phyloP scores from a whole-genome alignment of 1,140 invertebrate genomes.

The Melipona quadrifasciata region DNA sequence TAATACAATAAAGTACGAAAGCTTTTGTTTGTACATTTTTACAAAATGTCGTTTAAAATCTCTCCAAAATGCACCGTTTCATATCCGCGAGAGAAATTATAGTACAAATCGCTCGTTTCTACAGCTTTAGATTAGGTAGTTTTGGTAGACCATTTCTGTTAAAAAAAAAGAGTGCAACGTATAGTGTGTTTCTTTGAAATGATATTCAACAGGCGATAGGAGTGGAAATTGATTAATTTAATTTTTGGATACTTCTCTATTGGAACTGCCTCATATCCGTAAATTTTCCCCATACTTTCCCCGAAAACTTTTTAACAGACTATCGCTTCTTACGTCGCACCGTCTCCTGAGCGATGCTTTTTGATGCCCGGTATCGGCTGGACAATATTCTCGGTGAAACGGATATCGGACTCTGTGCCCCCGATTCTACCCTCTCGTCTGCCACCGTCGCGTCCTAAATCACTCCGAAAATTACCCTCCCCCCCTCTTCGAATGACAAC shows the following conservation, averaged over 20 bases:
- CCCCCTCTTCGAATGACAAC: not conserved
- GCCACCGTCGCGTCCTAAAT: not conserved
- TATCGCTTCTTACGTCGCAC: not conserved
- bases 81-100: too few relatives aligned
- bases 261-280: not conserved
- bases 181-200: too few relatives aligned
- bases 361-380: not conserved
- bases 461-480: not conserved
- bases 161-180: too few relatives aligned
- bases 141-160: too few relatives aligned
- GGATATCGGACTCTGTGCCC: not conserved
- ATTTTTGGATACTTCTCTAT: not conserved
- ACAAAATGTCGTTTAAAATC: too few relatives aligned
- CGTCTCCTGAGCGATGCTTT: not conserved
- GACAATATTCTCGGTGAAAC: not conserved
- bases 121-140: too few relatives aligned
- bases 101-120: too few relatives aligned
- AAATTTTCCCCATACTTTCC: not conserved
- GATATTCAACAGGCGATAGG: too few relatives aligned
- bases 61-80: too few relatives aligned
- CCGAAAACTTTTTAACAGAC: not conserved
- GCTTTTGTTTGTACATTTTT: too few relatives aligned
- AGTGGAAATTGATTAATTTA: too few relatives aligned
- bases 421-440: not conserved
- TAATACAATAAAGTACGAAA: too few relatives aligned